These are phyloP conservation scores for Pseudococcus longispinus DNA, from an alignment of 2,888 invertebrate species.

Conservation along the genomic window DNA sequence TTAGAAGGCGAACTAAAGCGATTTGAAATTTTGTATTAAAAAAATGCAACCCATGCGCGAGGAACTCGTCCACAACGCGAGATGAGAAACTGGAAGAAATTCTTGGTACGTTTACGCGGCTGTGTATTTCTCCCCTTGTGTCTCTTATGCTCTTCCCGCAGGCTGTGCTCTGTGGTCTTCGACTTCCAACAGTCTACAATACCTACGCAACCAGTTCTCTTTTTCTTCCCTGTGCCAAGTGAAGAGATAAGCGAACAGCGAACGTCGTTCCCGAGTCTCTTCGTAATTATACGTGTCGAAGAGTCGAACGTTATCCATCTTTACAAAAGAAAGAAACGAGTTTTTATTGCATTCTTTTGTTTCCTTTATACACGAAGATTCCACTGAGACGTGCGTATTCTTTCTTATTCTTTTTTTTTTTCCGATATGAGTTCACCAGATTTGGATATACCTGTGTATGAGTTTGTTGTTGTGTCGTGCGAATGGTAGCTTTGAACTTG, in stretches of 20 bases:
- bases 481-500: background rate
- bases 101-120: background rate
- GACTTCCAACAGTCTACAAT: constrained; percentile 3
- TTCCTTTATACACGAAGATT: constrained; percentile 37
- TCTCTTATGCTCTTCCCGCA: background rate
- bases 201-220: constrained; percentile 41
- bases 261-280: background rate
- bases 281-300: constrained; percentile 43
- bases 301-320: constrained; percentile 43
- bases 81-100: background rate
- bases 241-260: background rate
- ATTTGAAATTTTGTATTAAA: background rate
- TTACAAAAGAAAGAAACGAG: constrained; percentile 30
- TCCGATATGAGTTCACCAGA: background rate
- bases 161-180: background rate
- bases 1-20: background rate
- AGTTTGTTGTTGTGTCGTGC: background rate
- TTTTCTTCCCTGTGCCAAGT: background rate
- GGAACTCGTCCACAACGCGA: background rate
- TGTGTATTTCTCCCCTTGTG: background rate
- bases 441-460: background rate
- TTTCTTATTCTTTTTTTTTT: background rate
- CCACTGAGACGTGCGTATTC: constrained; percentile 19
- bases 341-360: constrained; percentile 46
- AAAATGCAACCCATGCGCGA: background rate